Evolutionary conservation across 2,113 vertebrate genomes (phyloP), one percentile per base, ranked within the genome.

Genomic region (Channa maculata): DNA sequence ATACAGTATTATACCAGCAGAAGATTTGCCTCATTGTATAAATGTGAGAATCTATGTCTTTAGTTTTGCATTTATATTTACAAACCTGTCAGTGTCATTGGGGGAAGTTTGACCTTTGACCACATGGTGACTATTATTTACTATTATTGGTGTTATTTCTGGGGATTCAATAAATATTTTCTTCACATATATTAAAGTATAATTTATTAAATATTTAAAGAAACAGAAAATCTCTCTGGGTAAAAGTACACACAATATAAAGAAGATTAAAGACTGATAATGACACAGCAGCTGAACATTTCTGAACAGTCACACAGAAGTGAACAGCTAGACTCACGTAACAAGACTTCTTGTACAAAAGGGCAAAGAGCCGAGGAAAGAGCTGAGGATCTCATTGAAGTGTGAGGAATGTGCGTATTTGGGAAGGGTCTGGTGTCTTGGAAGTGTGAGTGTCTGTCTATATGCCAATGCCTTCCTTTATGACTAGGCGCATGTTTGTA

Each of bases 341-440:
- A 81, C 72, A 84, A 80, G 65, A 62, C 49, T 46, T 57, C 75
- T 79, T 55, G 62, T 70, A 66, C 63, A 55, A 80, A 65, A 84
- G 83, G 84, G 75, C 88, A 88, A 6, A 5, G 54, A 55, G 81
- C 79, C 75, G 60, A 90, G 83, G 70, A 79, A 80, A 68, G 62
- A 69, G 71, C 51, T 1, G 3, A 49, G 72, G 77, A 60, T 91
- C 69, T 86, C 89, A 80, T 86, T 78, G 9, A 4, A 51, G 85
- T 92, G 84, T 91, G 87, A 92, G 78, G 87, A 93, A 92, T 92
- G 86, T 71, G 62, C 57, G 50, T 75, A 58, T 93, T 91, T 82
- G 85, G 87, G 79, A 84, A 90, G 34, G 39, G 77, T 89, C 86
- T 91, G 80, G 79, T 85, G 82, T 86, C 88, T 89, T 74, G 78